Evolutionary conservation across 2,888 invertebrate species (phyloP).

Genomic region (Tillus elongatus): DNA sequence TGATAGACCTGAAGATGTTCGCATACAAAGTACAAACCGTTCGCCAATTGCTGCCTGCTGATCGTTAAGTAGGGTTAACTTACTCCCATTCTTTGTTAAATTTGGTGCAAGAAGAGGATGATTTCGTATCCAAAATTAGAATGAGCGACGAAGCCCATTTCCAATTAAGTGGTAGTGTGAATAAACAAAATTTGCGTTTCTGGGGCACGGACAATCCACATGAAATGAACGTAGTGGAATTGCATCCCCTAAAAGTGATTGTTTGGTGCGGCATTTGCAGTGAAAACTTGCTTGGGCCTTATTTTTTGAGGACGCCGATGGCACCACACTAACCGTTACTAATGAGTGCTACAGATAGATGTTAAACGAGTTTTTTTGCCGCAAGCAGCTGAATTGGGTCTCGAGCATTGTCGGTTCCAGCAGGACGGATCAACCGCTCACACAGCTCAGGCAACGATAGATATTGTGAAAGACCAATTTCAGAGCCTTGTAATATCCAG

Average conservation of each 20-base stretch:
- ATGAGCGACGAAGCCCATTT: constrained; percentile 7
- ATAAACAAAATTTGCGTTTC: background rate
- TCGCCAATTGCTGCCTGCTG: background rate
- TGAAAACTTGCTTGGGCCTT: background rate
- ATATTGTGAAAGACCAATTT: constrained; percentile 15
- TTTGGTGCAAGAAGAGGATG: constrained; percentile 9
- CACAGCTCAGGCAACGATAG: constrained; percentile 15
- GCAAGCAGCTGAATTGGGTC: constrained; percentile 6
- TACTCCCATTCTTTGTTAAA: constrained; percentile 3
- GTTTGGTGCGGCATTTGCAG: too few species aligned
- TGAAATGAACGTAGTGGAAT: background rate
- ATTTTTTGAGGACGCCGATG: constrained; percentile 4
- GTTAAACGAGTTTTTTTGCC: constrained; percentile 5
- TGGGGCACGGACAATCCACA: background rate
- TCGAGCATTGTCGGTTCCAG: constrained; percentile 4
- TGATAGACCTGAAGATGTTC: background rate
- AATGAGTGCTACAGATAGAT: constrained; percentile 1
- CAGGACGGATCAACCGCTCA: constrained; percentile 7
- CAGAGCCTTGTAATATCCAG: constrained; percentile 14
- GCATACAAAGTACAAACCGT: background rate
- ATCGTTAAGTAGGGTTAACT: background rate
- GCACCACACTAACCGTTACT: background rate
- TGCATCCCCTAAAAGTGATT: background rate
- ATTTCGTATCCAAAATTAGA: constrained; percentile 12
- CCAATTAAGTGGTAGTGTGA: constrained; percentile 3